Evolutionary conservation across 1,140 invertebrate species (phyloP), one percentile per base, ranked within the genome.

Genomic region (Achroia grisella): DNA sequence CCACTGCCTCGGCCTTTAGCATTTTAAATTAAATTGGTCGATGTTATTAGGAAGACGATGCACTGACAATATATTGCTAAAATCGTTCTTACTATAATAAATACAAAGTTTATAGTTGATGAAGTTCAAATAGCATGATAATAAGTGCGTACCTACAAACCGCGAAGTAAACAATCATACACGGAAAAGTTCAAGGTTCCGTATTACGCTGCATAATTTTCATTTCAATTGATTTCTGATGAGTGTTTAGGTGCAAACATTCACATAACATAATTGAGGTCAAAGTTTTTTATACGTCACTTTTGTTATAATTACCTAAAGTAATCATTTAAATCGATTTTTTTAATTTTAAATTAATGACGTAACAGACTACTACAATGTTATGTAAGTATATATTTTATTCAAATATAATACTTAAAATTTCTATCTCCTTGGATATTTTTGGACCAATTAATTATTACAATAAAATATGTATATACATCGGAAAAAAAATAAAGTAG

Each of bases 161-260:
- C 56, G 51, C 60, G 53, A 51, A 71, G 53, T 61, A 56, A 33
- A 67, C 64, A 65, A 62, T 73, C 45, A 61, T 39, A 55, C 17
- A 23, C 51, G 34, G 45, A 51, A 75, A 81, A 78, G 69, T 62
- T 51, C 74, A 81, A 78, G 77, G 74, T 66, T 63, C 62, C 31
- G 53, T 52, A 51, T 68, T 76, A 73, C 69, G 62, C 53, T 61
- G 52, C 64, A 71, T 75, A 64, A 72, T 68, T 50, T 69, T 68
- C 61, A 69, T 50, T 58, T 50, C 57, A 78, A 78, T 76, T 71
- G 61, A 63, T 62, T 78, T 70, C 48, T 77, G 56, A 63, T 58
- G 61, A 57, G 56, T 53, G 28, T 36, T 52, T 14, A 52, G 44
- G 30, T 49, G 52, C 32, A 42, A 55, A 52, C 8, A 31, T 42